Evolutionary conservation across 2,888 invertebrate species (phyloP).

Genomic region (Andrena bucephala): DNA sequence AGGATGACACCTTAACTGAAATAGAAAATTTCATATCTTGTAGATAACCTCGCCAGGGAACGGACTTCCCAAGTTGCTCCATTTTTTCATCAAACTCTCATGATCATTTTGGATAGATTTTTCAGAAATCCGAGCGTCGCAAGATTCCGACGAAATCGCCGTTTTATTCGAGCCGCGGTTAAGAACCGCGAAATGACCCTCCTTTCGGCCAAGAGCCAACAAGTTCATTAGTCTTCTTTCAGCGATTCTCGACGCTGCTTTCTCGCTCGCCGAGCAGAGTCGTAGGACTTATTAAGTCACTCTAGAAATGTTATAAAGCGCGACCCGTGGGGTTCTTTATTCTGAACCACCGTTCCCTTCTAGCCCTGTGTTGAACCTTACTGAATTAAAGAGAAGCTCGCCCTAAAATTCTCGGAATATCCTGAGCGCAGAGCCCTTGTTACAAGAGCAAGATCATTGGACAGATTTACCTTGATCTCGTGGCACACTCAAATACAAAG

Average conservation of each 20-base stretch:
- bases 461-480: background rate
- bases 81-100: background rate
- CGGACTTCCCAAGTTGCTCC: background rate
- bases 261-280: conserved; percentile 34
- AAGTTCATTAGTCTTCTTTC: conserved; percentile 69
- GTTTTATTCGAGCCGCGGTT: conserved; percentile 60
- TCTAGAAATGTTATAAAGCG: conserved; percentile 63
- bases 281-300: conserved; percentile 59
- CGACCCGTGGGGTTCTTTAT: conserved; percentile 20
- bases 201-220: conserved; percentile 61
- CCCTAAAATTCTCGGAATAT: conserved; percentile 8
- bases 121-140: conserved; percentile 14
- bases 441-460: background rate
- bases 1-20: background rate
- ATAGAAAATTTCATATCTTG: background rate
- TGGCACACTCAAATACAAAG: background rate
- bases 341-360: conserved; percentile 7
- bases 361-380: conserved; percentile 1
- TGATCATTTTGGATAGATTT: conserved; percentile 6
- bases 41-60: background rate
- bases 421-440: background rate
- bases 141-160: conserved; percentile 36
- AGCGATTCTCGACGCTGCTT: conserved; percentile 44
- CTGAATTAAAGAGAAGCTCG: conserved; percentile 39
- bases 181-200: conserved; percentile 61